These are phyloP conservation scores for Spatulosminthurus flaviceps DNA, from an alignment of 2,888 invertebrate species.

Conservation along the genomic window DNA sequence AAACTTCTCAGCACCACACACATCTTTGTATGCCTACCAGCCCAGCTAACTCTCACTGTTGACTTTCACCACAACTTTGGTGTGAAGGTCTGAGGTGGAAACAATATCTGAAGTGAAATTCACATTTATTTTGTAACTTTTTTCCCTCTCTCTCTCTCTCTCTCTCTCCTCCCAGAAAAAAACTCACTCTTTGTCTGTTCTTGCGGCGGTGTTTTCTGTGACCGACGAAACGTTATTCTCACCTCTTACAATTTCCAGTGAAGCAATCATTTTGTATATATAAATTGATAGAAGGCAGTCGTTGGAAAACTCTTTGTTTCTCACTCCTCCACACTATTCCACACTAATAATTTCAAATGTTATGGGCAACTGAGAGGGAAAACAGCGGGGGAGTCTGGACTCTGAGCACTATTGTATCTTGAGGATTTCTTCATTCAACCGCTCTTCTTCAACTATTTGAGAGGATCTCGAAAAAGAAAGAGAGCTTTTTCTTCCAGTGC, in stretches of 20 bases:
- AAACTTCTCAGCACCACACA: neutral
- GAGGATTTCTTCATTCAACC: no score
- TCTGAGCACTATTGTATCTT: no score
- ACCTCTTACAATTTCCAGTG: no score
- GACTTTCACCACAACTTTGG: neutral
- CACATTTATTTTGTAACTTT: neutral
- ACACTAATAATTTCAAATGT: neutral
- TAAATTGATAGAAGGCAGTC: no score
- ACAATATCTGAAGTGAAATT: neutral
- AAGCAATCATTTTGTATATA: no score
- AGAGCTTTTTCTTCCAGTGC: no score
- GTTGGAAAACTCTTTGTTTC: neutral
- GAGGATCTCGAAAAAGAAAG: no score
- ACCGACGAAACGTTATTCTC: no score
- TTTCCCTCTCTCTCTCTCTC: no score
- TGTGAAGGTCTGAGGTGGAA: no score
- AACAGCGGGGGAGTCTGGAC: neutral
- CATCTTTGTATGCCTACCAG: neutral
- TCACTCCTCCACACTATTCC: neutral
- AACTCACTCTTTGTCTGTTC: neutral
- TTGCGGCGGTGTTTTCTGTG: neutral
- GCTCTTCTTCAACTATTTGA: no score
- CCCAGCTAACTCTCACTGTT: neutral
- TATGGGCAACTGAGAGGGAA: neutral
- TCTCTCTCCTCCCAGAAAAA: no score